A percentile compares a stretch with the other conserved stretches of the same genome.
These are phyloP conservation scores for Galeruca laticollis DNA, from an alignment of 2,888 invertebrate species.

Conservation along the genomic window DNA sequence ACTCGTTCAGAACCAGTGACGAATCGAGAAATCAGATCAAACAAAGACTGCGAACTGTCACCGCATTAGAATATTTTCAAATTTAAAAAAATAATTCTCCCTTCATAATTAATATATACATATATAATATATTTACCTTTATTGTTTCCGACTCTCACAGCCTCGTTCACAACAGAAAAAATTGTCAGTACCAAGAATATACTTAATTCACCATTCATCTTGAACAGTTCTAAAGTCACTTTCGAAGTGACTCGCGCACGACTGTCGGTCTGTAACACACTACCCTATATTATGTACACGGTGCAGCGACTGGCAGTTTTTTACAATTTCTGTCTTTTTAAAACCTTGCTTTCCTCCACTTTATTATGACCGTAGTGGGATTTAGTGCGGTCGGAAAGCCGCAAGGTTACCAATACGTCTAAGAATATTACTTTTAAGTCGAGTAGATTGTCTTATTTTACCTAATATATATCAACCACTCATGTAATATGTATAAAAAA, in stretches of 20 bases:
- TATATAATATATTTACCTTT: constrained; percentile 37
- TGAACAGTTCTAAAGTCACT: constrained; percentile 43
- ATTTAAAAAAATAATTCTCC: too few relatives aligned
- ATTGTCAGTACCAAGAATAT: constrained; percentile 14
- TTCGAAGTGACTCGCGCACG: constrained; percentile 41
- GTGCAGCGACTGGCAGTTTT: constrained; percentile 46
- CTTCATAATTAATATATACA: too few relatives aligned
- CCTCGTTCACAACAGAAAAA: constrained; percentile 28
- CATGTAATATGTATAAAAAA: not conserved
- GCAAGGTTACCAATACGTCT: constrained; percentile 42
- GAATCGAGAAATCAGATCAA: constrained; percentile 5
- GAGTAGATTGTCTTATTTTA: constrained; percentile 4
- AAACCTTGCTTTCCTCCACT: constrained; percentile 49
- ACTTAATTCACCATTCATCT: constrained; percentile 40
- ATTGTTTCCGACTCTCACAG: constrained; percentile 39
- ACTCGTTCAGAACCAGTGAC: constrained; percentile 10
- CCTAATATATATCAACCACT: not conserved
- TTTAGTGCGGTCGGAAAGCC: constrained; percentile 34
- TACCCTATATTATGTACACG: constrained; percentile 44
- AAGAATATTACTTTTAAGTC: constrained; percentile 28
- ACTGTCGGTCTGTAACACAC: constrained; percentile 41
- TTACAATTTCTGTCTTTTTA: constrained; percentile 44
- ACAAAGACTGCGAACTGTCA: not conserved
- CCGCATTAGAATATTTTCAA: too few relatives aligned
- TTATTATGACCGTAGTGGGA: constrained; percentile 28